phyloP scores from a whole-genome alignment of 1,140 invertebrate genomes.

The Orchestia grillus region DNA sequence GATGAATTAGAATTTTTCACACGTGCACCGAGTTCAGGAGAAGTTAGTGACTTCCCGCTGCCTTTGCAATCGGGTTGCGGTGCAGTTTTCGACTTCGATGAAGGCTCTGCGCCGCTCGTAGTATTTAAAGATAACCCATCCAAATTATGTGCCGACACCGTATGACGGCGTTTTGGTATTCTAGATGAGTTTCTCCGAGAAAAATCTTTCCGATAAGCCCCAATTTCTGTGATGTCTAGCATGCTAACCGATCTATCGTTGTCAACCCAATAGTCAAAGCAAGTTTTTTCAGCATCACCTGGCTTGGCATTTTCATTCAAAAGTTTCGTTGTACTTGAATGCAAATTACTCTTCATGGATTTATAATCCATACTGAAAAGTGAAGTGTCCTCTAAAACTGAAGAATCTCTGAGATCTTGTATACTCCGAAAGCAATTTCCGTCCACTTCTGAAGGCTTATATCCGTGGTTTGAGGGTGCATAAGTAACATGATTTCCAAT shows the following conservation, averaged over 20 bases:
- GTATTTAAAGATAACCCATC: background rate
- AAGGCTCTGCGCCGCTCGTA: background rate
- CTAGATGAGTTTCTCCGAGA: background rate
- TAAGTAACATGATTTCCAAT: background rate
- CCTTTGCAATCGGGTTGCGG: background rate
- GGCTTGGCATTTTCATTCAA: background rate
- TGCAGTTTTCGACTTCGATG: background rate
- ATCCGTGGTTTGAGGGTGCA: background rate
- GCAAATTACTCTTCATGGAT: background rate
- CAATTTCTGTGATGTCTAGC: background rate
- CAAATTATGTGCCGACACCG: slow-evolving; percentile 4
- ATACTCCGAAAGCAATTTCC: background rate
- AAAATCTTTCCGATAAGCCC: background rate
- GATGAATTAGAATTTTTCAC: background rate
- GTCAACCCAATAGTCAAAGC: background rate
- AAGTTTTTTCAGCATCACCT: background rate
- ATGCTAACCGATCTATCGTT: background rate
- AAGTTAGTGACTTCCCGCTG: background rate
- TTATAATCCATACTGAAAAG: background rate
- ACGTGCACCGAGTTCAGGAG: background rate
- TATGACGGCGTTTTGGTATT: slow-evolving; percentile 20
- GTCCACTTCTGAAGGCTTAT: background rate
- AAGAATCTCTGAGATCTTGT: background rate
- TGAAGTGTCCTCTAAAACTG: background rate
- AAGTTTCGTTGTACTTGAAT: background rate